Evolutionary conservation across 2,797 vertebrate genomes (phyloP), one percentile per base, ranked within the genome.

Genomic region (Dendrocincla tyrannina): DNA sequence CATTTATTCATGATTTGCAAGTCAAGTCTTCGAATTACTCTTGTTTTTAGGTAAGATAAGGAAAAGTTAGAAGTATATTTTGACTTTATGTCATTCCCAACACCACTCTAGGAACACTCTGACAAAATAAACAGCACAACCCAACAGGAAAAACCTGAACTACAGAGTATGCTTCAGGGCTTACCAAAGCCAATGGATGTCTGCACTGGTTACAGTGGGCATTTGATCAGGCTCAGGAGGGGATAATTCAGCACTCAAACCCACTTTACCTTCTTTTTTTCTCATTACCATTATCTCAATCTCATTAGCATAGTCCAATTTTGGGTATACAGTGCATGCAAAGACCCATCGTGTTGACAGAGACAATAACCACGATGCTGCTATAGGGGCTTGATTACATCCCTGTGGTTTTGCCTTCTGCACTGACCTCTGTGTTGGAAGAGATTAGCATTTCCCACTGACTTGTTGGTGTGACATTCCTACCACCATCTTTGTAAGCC

Each of bases 91-190:
- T 84, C 55, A 63, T 17, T 88, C 35, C 78, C 60, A 85, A 85
- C 50, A 49, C 89, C 59, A 56, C 22, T 52, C 62, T 46, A 20
- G 70, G 47, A 78, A 55, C 32, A 84, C 33, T 9, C 35, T 90
- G 59, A 89, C 63, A 83, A 89, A 89, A 93, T 10, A 75, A 93
- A 81, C 28, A 68, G 28, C 17, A 81, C 7, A 94, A 95, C 35
- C 44, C 55, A 86, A 69, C 30, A 46, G 17, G 50, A 83, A 56
- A 82, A 83, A 66, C 7, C 12, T 46, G 63, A 89, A 73, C 69
- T 62, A 42, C 42, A 72, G 50, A 66, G 8, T 11, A 63, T 49
- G 17, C 28, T 74, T 39, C 70, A 58, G 37, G 19, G 5, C 41
- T 55, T 44, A 68, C 42, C 32, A 11, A 55, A 80, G 58, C 59